Evolutionary conservation across 2,888 invertebrate species (phyloP).

Genomic region (Pristionchus exspectatus): DNA sequence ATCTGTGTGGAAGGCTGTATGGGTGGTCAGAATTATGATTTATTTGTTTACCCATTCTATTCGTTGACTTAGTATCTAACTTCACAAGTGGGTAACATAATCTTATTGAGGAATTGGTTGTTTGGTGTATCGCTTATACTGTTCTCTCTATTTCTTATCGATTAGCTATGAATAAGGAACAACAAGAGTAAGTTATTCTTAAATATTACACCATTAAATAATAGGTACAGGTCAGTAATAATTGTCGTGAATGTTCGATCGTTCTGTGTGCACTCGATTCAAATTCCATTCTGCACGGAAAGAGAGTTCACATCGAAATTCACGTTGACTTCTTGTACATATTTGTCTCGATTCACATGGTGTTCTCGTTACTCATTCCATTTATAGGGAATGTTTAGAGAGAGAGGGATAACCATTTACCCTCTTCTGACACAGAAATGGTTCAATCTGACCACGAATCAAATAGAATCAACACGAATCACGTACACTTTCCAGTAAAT

Average conservation of each 20-base stretch:
- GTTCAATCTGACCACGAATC: constrained; percentile 11
- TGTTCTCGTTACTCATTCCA: constrained; percentile 31
- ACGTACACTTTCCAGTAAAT: constrained; percentile 33
- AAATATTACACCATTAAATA: background rate
- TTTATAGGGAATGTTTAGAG: constrained; percentile 26
- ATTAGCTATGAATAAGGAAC: constrained; percentile 46
- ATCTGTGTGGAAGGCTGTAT: constrained; percentile 51
- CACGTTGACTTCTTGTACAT: constrained; percentile 26
- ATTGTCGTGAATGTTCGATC: background rate
- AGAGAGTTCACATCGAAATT: constrained; percentile 14
- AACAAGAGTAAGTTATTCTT: constrained; percentile 42
- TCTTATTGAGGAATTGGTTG: constrained; percentile 25
- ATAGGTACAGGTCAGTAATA: background rate
- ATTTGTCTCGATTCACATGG: constrained; percentile 19
- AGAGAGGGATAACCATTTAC: background rate
- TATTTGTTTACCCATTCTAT: background rate
- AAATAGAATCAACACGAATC: background rate
- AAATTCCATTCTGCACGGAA: constrained; percentile 11
- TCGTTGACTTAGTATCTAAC: background rate
- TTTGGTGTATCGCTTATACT: constrained; percentile 51
- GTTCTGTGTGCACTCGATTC: background rate
- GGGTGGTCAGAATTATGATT: background rate
- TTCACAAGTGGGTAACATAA: background rate
- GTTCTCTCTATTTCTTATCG: constrained; percentile 52
- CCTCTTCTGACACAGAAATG: constrained; percentile 4